Base-by-base conservation (phyloP, 2,113 vertebrate species). In the Girardinichthys multiradiatus region DNA sequence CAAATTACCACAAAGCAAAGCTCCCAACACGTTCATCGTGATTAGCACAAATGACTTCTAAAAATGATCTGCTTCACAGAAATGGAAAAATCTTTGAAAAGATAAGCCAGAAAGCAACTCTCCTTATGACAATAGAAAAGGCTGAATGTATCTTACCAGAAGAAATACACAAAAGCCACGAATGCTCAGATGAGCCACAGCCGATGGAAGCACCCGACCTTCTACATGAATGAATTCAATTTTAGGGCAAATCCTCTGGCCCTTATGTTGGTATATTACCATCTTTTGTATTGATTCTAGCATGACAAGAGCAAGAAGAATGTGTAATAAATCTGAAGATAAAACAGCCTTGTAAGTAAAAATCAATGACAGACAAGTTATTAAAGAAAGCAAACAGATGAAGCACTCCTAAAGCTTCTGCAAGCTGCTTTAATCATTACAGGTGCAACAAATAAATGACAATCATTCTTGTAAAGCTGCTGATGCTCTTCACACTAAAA, bases 31-130 rank as follows among this genome's bases (percentile, higher is more conserved):
- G n/a, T 24, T 57, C 64, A 54, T 54, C 77, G 67, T 60, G 31
- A 78, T 76, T 67, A 51, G 24, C 76, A 84, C 74, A 84, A 80
- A 81, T 77, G 75, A 77, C 67, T 24, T 26, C 28, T 31, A 30
- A 58, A 37, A 24, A 48, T 42, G 62, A 70, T 81, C 73, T 68
- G 42, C 72, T 39, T 6, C 51, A 77, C 70, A 78, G n/a, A 29
- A 54, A 31, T 63, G n/a, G 68, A 35, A 54, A 54, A 24, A 8
- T n/a, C 37, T 76, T 64, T 74, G 64, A 85, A 81, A 74, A 77
- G 68, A 72, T 39, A 58, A 28, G 17, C 66, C 26, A 35, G 24
- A 64, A 74, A 57, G 35, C 58, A 63, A 64, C 27, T 68, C 17
- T 60, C n/a, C 67, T 70, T 24, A 31, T 64, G 60, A 26, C 75